A percentile compares a stretch with the other conserved stretches of the same genome.
Conservation (phyloP, 2,797 vertebrate species). For the Spinibarbus caldwelli region DNA sequence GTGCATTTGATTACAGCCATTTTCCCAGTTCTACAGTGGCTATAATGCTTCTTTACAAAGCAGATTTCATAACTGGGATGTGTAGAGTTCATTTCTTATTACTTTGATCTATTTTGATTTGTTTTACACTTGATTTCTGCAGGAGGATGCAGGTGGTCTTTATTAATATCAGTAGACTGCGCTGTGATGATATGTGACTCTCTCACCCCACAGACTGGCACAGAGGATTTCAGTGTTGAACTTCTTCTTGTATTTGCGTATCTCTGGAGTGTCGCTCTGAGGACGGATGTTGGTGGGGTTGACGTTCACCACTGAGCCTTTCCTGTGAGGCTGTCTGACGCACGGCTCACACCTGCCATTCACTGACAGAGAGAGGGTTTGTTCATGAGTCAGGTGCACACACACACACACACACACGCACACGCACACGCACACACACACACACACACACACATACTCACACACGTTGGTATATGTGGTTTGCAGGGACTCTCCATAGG, state of each 20-base stretch:
- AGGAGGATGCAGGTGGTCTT: neutral
- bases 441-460: no score
- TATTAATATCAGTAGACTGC: neutral
- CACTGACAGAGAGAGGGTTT: conserved; percentile 38
- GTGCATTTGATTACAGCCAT: no score
- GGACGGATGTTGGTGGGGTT: conserved; percentile 90
- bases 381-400: no score
- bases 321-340: conserved; percentile 82
- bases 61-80: neutral
- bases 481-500: no score
- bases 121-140: neutral
- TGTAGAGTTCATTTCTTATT: neutral
- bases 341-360: conserved; percentile 75
- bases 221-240: conserved; percentile 91
- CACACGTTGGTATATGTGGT: no score
- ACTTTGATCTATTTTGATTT: no score
- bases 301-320: conserved; percentile 89
- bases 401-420: no score
- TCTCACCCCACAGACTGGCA: conserved; percentile 82
- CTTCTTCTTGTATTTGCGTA: conserved; percentile 95
- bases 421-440: no score
- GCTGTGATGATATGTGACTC: neutral
- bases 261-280: conserved; percentile 84
- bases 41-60: neutral
- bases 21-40: no score